phyloP scores from a whole-genome alignment of 2,113 vertebrate species.

The Erythrolamprus reginae region DNA sequence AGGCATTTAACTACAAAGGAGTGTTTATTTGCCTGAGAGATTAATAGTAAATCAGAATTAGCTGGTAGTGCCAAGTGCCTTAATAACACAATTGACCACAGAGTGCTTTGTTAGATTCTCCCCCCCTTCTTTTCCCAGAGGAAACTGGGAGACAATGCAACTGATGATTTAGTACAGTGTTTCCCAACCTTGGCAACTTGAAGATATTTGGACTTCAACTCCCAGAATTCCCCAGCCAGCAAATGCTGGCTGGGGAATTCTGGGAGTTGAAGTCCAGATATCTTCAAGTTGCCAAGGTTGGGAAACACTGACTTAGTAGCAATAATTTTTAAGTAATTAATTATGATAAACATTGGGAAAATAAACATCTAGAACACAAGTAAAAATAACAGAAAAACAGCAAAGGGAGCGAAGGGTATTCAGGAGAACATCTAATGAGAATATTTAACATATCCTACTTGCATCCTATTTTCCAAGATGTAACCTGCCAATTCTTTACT shows the following conservation, averaged over 20 bases:
- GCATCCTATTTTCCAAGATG: background rate
- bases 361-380: background rate
- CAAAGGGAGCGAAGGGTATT: background rate
- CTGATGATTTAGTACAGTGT: background rate
- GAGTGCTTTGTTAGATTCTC: constrained; percentile 54
- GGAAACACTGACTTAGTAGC: background rate
- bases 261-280: no score
- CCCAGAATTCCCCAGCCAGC: no score
- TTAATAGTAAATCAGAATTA: constrained; percentile 61
- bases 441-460: background rate
- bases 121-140: background rate
- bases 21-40: constrained; percentile 57
- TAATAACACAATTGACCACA: constrained; percentile 64
- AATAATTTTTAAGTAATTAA: background rate
- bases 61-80: constrained; percentile 64
- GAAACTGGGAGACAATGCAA: constrained; percentile 28
- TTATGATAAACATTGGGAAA: constrained; percentile 13
- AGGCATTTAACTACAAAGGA: constrained; percentile 58
- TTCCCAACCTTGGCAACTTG: no score
- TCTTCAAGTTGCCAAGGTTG: no score
- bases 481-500: background rate
- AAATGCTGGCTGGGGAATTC: no score
- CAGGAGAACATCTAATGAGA: background rate
- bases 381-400: background rate
- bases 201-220: no score